Percentiles rank a stretch among this genome's conserved stretches.
These are phyloP conservation scores for Zosterops borbonicus DNA, from an alignment of 2,113 vertebrate genomes.

Conservation along the genomic window DNA sequence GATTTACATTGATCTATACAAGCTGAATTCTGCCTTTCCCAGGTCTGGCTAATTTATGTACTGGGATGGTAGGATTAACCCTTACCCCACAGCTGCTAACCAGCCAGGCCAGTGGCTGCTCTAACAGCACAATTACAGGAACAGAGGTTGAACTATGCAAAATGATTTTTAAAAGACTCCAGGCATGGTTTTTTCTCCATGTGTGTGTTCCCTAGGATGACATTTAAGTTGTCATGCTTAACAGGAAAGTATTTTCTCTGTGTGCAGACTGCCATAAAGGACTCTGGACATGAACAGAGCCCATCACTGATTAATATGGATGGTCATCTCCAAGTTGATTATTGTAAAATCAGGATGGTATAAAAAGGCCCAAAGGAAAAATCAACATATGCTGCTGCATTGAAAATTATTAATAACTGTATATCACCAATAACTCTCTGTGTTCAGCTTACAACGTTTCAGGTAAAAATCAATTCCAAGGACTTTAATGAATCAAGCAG, in stretches of 20 bases:
- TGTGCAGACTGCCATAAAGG: background rate
- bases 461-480: background rate
- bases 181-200: background rate
- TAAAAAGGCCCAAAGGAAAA: conserved; percentile 36
- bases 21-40: background rate
- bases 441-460: background rate
- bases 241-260: background rate
- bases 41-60: background rate
- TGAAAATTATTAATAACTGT: conserved; percentile 7
- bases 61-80: background rate
- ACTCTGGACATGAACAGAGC: background rate
- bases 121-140: background rate
- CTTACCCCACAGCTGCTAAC: background rate
- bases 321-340: background rate
- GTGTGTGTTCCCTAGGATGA: background rate
- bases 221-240: background rate
- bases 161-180: background rate
- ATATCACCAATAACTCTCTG: background rate
- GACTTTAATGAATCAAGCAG: background rate
- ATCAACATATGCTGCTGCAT: background rate
- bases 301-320: background rate
- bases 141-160: background rate
- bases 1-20: background rate
- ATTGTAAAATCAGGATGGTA: background rate
- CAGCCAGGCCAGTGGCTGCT: background rate